Conservation (phyloP, 2,888 invertebrate species). For the Pseudanteris insignis region DNA sequence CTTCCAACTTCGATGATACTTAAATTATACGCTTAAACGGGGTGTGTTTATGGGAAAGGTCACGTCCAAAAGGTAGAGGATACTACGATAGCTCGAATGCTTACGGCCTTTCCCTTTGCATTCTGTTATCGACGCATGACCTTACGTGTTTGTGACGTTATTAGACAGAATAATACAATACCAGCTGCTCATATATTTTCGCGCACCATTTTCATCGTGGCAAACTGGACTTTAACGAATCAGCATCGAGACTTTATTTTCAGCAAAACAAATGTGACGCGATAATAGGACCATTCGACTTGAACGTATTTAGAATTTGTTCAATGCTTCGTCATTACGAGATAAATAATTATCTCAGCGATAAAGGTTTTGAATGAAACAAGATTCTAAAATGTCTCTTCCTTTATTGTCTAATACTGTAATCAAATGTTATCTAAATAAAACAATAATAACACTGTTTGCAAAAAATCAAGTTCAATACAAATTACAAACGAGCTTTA, state of each 20-base stretch:
- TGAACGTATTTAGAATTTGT: too few relatives aligned
- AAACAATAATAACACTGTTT: constrained; percentile 14
- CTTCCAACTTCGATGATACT: constrained; percentile 23
- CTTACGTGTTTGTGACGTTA: constrained; percentile 26
- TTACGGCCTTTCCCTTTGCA: constrained; percentile 37
- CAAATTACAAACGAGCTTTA: constrained; percentile 1
- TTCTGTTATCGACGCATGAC: constrained; percentile 38
- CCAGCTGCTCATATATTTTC: too few relatives aligned
- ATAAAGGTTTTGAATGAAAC: neutral
- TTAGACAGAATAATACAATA: constrained; percentile 34
- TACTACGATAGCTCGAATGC: constrained; percentile 35
- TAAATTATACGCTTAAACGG: constrained; percentile 31
- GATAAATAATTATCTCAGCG: too few relatives aligned
- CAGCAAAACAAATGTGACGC: constrained; percentile 22
- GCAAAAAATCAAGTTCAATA: constrained; percentile 1
- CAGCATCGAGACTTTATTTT: too few relatives aligned
- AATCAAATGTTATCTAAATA: constrained; percentile 24
- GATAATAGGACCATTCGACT: constrained; percentile 11
- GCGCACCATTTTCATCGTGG: constrained; percentile 32
- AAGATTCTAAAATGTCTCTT: constrained; percentile 20
- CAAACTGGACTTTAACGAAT: constrained; percentile 17
- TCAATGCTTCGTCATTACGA: too few relatives aligned
- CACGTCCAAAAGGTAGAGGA: constrained; percentile 42
- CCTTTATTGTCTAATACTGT: constrained; percentile 42
- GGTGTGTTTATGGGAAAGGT: constrained; percentile 43